These are phyloP conservation scores for Antheraea pernyi DNA, from an alignment of 1,140 invertebrate species.

Conservation along the genomic window DNA sequence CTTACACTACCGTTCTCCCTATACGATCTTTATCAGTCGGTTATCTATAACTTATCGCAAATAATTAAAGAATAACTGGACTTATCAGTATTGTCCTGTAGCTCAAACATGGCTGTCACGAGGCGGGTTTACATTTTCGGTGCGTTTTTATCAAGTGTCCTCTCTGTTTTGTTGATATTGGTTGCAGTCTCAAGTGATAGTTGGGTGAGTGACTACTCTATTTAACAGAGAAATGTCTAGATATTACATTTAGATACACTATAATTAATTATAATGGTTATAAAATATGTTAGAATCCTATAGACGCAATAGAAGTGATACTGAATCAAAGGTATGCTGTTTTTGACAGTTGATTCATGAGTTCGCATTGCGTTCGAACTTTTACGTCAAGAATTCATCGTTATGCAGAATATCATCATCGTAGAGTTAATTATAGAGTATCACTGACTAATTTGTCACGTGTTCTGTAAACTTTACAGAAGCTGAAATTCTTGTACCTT, in stretches of 20 bases:
- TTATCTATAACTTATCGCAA: constrained; percentile 21
- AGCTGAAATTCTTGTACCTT: no score
- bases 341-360: no score
- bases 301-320: no score
- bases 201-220: constrained; percentile 59
- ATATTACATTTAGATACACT: background rate
- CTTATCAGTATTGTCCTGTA: constrained; percentile 25
- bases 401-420: no score
- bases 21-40: constrained; percentile 14
- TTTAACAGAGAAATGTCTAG: background rate
- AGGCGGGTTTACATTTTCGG: constrained; percentile 62
- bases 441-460: no score
- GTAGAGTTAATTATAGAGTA: no score
- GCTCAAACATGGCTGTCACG: constrained; percentile 59
- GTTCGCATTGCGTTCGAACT: no score
- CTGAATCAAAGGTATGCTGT: no score
- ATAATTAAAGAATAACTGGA: constrained; percentile 21
- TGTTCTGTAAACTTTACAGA: no score
- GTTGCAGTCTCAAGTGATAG: constrained; percentile 57
- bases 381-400: no score
- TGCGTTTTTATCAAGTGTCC: constrained; percentile 54
- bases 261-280: background rate
- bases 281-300: no score
- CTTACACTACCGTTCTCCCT: constrained; percentile 8
- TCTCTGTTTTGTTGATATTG: constrained; percentile 51